These are phyloP conservation scores for Sceliomorpha sp. DNA, from an alignment of 2,888 invertebrate species.

Conservation along the genomic window DNA sequence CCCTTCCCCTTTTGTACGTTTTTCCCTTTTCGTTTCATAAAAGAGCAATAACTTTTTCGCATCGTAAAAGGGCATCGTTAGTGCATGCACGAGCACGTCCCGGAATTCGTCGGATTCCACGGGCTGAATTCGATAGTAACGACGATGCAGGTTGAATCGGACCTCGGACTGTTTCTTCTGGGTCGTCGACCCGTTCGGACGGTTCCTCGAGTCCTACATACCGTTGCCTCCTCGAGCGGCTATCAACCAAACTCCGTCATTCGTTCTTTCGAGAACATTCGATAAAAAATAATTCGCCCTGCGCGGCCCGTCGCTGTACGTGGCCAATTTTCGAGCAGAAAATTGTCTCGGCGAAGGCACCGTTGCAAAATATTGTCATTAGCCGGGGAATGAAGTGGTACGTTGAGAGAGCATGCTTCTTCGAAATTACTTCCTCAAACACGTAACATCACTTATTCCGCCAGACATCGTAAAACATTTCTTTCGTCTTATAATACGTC, in stretches of 20 bases:
- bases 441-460: no score
- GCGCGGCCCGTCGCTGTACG: no score
- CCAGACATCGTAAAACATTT: no score
- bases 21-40: background rate
- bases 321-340: no score
- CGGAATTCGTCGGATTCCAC: constrained; percentile 33
- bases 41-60: constrained; percentile 24
- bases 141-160: constrained; percentile 32
- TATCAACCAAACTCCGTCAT: constrained; percentile 22
- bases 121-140: constrained; percentile 38
- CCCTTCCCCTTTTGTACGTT: no score
- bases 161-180: constrained; percentile 39
- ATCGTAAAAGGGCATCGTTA: constrained; percentile 38
- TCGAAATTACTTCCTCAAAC: no score
- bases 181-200: constrained; percentile 67
- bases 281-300: constrained; percentile 10
- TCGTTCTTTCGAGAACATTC: constrained; percentile 9
- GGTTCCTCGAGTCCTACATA: constrained; percentile 68
- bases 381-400: no score
- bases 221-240: constrained; percentile 37
- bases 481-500: no score
- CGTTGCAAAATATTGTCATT: no score
- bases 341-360: no score
- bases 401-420: no score
- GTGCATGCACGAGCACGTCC: constrained; percentile 21